Evolutionary conservation across 2,113 vertebrate species (phyloP), one percentile per base, ranked within the genome.

Genomic region (Ictalurus furcatus): DNA sequence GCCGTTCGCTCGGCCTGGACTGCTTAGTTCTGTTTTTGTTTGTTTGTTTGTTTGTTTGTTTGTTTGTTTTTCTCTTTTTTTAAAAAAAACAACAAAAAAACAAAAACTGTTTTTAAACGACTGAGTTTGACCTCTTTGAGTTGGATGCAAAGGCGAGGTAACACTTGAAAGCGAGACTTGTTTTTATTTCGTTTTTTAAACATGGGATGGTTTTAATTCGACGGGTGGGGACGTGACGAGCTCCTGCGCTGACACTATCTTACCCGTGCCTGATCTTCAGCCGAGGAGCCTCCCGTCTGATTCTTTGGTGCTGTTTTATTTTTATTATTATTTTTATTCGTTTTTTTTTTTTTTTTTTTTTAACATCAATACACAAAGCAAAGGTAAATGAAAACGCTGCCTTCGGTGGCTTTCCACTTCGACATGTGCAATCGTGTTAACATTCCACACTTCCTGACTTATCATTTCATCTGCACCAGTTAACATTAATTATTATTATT

Each of bases 351-450:
- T 69, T 63, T 0, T 97, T 96, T 95, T 97, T 94, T 97, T 96
- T 97, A 97, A 94, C 92, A 94, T 94, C 93, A 93, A 92, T 91
- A 92, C 92, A 97, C 97, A 95, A 93, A 76, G 71, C 90, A 93
- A 94, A 94, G 91, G 89, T 58, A 88, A 85, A 78, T 67, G 61
- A 76, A 90, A 78, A 82, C 80, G 96, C 94, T 92, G 95, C 96
- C 95, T 96, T 95, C 93, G 94, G 76, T 86, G 80, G 96, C 96
- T 95, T 91, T 94, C 94, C 94, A 94, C 96, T 97, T 97, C 96
- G 96, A 96, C 96, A 99, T 93, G 97, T 99, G 98, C 98, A 98
- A 98, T 99, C 97, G 96, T 97, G 96, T 96, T 96, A 96, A 98
- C 98, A 99, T 99, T 99, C 98, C 98, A 97, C 97, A 96, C 94